These are phyloP conservation scores for Camponotus pennsylvanicus DNA, from an alignment of 1,140 invertebrate genomes.

Conservation along the genomic window DNA sequence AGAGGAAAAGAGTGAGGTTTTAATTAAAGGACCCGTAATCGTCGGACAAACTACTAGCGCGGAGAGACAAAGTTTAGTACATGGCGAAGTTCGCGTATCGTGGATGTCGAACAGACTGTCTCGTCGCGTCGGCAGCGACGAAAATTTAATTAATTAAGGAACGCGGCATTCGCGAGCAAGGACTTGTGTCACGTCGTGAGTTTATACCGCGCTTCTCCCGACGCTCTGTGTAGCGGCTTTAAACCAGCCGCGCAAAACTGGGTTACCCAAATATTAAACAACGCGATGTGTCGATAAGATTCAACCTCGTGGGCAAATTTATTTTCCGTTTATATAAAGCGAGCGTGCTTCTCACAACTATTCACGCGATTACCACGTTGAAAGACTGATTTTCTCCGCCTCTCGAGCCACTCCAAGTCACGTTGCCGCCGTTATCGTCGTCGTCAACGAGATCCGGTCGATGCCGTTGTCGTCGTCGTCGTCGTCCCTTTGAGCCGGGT, in stretches of 20 bases:
- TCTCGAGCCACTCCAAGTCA: conserved; percentile 66
- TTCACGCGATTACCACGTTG: conserved; percentile 29
- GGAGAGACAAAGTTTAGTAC: conserved; percentile 56
- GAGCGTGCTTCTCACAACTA: conserved; percentile 31
- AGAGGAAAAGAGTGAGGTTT: conserved; percentile 55
- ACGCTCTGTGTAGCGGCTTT: conserved; percentile 19
- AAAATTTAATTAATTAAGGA: conserved; percentile 56
- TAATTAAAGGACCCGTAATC: conserved; percentile 58
- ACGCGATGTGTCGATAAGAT: conserved; percentile 47
- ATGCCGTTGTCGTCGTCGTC: conserved; percentile 69
- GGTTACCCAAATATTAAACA: conserved; percentile 61
- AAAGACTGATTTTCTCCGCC: conserved; percentile 43
- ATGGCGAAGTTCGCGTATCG: conserved; percentile 56
- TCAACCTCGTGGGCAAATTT: conserved; percentile 38
- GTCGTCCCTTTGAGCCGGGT: conserved; percentile 68
- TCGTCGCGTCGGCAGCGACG: conserved; percentile 15
- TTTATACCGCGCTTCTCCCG: conserved; percentile 33
- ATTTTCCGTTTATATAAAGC: conserved; percentile 30
- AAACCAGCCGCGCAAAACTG: conserved; percentile 36
- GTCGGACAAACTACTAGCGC: conserved; percentile 46
- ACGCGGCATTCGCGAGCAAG: conserved; percentile 35
- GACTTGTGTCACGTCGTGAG: conserved; percentile 37
- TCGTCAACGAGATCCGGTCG: conserved; percentile 76
- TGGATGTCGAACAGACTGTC: conserved; percentile 54
- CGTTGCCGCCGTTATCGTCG: conserved; percentile 77